Conservation (phyloP, 2,113 vertebrate genomes). For the Psophia crepitans region DNA sequence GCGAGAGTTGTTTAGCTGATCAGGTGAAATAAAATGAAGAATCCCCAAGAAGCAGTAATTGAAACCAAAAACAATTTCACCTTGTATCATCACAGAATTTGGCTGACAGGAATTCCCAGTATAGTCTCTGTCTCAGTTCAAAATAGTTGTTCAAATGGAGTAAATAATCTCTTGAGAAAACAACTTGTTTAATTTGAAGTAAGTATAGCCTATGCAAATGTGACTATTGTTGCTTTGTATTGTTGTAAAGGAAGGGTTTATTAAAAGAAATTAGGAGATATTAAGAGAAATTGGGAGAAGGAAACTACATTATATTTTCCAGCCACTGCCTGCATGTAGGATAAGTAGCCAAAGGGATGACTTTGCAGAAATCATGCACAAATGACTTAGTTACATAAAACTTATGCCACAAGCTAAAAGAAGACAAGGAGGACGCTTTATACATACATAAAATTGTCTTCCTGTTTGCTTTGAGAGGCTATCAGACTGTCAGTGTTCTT, state of each 20-base stretch:
- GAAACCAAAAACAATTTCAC: not conserved
- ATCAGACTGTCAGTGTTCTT: not conserved
- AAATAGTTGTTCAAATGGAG: not conserved
- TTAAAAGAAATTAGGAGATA: too few species aligned
- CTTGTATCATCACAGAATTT: not conserved
- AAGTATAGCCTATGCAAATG: not conserved
- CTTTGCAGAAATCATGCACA: not conserved
- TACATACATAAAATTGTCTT: not conserved
- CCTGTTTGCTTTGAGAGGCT: not conserved
- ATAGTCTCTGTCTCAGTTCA: not conserved
- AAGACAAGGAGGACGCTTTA: not conserved
- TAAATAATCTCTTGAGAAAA: not conserved
- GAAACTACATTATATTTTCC: not conserved
- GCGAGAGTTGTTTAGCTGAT: not conserved
- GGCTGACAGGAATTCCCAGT: not conserved
- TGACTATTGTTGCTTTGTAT: not conserved
- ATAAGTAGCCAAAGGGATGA: not conserved
- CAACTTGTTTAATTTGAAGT: not conserved
- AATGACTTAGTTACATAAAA: not conserved
- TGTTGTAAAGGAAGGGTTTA: not conserved
- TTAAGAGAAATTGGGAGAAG: not conserved
- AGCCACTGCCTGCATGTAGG: not conserved
- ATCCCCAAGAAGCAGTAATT: not conserved
- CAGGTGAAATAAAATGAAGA: not conserved
- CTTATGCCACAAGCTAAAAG: not conserved